Conservation (phyloP, 2,113 vertebrate species). For the Ceyx melanurus region DNA sequence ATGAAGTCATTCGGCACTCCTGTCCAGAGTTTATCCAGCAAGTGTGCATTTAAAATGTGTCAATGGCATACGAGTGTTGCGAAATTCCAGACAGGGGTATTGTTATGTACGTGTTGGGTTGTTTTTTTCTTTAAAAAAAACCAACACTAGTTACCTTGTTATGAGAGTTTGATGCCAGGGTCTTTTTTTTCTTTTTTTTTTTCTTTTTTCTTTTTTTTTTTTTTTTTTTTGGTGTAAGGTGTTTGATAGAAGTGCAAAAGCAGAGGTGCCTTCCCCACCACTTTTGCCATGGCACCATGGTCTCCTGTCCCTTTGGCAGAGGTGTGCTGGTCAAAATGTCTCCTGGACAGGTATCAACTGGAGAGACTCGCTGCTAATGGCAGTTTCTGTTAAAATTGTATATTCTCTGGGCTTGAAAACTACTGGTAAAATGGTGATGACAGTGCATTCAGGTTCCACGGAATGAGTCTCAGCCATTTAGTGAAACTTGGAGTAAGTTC, state of each 20-base stretch:
- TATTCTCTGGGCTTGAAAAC: neutral
- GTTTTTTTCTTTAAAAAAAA: too few species aligned
- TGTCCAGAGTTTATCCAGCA: neutral
- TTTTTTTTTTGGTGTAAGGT: neutral
- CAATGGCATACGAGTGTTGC: neutral
- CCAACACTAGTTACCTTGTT: neutral
- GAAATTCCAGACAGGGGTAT: fast-evolving
- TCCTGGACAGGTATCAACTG: neutral
- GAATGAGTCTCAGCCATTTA: neutral
- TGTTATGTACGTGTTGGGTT: neutral
- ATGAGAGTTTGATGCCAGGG: neutral
- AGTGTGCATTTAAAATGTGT: neutral
- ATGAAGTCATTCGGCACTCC: neutral
- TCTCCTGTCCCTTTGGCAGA: neutral
- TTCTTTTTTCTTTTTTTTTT: too few species aligned
- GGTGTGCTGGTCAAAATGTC: neutral
- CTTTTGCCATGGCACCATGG: neutral
- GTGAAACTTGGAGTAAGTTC: neutral
- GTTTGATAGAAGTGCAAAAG: neutral
- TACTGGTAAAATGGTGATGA: neutral
- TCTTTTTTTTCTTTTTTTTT: neutral
- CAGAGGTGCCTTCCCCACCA: neutral
- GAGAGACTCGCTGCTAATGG: neutral
- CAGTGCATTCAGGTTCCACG: fast-evolving
- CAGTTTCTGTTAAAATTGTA: neutral